Evolutionary conservation across 1,140 invertebrate genomes (phyloP).

Genomic region (Drosophila pandora): DNA sequence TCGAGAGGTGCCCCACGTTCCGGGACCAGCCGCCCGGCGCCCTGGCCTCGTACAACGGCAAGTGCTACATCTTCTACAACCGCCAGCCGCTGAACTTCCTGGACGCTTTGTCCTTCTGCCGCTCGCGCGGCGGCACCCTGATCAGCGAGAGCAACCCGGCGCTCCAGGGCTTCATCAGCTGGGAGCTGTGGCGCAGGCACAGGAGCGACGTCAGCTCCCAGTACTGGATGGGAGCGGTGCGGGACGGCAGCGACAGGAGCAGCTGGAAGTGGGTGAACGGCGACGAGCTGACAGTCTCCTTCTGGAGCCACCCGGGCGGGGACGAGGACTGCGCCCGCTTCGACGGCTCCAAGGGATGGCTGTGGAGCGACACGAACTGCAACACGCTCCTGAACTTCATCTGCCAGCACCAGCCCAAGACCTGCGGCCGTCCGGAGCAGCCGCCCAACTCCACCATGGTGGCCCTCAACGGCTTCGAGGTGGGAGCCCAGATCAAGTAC

Average conservation of each 20-base stretch:
- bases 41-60: slow-evolving; percentile 97
- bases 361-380: slow-evolving; percentile 97
- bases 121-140: slow-evolving; percentile 91
- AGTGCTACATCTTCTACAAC: slow-evolving; percentile 98
- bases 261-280: slow-evolving; percentile 97
- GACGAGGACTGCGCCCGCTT: slow-evolving; percentile 94
- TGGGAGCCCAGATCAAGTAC: slow-evolving; percentile 94
- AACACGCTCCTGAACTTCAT: slow-evolving; percentile 94
- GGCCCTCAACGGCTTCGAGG: slow-evolving; percentile 88
- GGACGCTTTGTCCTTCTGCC: slow-evolving; percentile 92
- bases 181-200: slow-evolving; percentile 96
- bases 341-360: slow-evolving; percentile 96
- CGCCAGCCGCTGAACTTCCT: slow-evolving; percentile 92
- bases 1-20: slow-evolving; percentile 96
- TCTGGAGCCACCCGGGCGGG: slow-evolving; percentile 95
- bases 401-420: slow-evolving; percentile 96
- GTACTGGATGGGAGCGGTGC: slow-evolving; percentile 96
- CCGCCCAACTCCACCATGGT: slow-evolving; percentile 96
- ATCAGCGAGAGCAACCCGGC: slow-evolving; percentile 97
- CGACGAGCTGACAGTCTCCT: slow-evolving; percentile 94
- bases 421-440: slow-evolving; percentile 95
- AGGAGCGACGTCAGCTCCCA: slow-evolving; percentile 95
- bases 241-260: slow-evolving; percentile 90
- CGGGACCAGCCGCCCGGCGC: slow-evolving; percentile 95
- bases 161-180: slow-evolving; percentile 96